phyloP scores from a whole-genome alignment of 2,113 vertebrate genomes.

The Camelus bactrianus region DNA sequence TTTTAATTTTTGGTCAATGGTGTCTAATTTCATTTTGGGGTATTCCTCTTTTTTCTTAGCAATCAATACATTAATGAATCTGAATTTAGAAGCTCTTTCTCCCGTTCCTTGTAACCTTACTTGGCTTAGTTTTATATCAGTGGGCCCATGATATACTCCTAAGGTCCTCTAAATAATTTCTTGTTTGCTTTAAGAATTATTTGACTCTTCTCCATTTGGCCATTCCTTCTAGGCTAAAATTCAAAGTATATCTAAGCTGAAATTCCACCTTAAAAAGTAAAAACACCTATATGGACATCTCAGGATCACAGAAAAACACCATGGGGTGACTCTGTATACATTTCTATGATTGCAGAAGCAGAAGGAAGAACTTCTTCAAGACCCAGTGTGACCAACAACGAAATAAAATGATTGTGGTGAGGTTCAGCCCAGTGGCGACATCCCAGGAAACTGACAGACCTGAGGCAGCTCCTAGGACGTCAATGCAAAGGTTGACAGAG shows the following conservation, averaged over 20 bases:
- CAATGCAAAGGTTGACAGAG: constrained; percentile 58
- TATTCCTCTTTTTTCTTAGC: background rate
- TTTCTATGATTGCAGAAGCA: background rate
- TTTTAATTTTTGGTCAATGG: background rate
- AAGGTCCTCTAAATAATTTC: background rate
- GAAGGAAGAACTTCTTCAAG: background rate
- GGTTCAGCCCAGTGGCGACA: background rate
- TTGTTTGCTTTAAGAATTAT: background rate
- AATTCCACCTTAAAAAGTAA: background rate
- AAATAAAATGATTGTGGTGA: constrained; percentile 34
- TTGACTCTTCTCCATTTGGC: background rate
- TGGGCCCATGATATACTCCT: background rate
- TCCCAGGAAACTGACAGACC: constrained; percentile 64
- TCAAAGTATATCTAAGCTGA: background rate
- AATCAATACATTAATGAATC: too few relatives aligned
- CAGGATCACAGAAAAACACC: background rate
- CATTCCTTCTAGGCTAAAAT: background rate
- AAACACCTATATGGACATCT: background rate
- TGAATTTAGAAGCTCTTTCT: background rate
- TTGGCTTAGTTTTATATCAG: background rate
- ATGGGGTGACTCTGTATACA: background rate
- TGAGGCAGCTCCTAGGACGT: background rate
- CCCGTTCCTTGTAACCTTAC: background rate
- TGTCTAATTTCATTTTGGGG: background rate
- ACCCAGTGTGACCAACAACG: background rate